Percentiles rank a stretch among this genome's conserved stretches.
phyloP scores from a whole-genome alignment of 2,797 vertebrate species.

The Morus bassanus region DNA sequence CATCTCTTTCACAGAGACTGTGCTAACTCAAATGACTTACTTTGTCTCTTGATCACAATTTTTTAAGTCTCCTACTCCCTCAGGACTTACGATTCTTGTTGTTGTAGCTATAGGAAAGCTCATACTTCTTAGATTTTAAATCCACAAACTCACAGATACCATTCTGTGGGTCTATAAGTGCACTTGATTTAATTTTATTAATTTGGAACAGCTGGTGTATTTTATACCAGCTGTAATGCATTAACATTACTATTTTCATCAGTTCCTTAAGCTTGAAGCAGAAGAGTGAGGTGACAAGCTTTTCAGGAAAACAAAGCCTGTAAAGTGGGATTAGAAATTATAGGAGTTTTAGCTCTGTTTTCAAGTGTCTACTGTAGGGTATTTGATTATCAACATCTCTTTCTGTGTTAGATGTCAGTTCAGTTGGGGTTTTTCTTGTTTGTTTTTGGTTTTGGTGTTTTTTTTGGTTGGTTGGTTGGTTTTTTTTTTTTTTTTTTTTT shows the following conservation, averaged over 20 bases:
- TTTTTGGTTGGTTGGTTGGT: background rate
- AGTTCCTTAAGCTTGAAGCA: background rate
- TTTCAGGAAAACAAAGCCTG: background rate
- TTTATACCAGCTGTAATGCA: background rate
- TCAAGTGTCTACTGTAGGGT: background rate
- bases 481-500: background rate
- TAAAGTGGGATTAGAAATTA: background rate
- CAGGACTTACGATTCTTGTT: background rate
- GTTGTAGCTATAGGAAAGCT: background rate
- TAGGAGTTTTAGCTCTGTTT: background rate
- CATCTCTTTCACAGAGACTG: background rate
- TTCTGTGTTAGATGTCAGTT: background rate
- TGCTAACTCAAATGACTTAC: background rate
- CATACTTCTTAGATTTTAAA: background rate
- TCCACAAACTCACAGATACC: background rate
- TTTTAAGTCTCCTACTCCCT: background rate
- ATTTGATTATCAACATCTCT: background rate
- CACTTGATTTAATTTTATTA: background rate
- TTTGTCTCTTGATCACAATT: background rate
- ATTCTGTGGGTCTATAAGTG: background rate
- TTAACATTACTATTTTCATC: background rate
- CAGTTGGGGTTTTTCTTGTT: no score
- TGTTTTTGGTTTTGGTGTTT: background rate
- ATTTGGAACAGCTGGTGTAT: background rate
- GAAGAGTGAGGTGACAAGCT: background rate